These are phyloP conservation scores for Agapornis roseicollis DNA, from an alignment of 2,113 vertebrate genomes.

Conservation along the genomic window DNA sequence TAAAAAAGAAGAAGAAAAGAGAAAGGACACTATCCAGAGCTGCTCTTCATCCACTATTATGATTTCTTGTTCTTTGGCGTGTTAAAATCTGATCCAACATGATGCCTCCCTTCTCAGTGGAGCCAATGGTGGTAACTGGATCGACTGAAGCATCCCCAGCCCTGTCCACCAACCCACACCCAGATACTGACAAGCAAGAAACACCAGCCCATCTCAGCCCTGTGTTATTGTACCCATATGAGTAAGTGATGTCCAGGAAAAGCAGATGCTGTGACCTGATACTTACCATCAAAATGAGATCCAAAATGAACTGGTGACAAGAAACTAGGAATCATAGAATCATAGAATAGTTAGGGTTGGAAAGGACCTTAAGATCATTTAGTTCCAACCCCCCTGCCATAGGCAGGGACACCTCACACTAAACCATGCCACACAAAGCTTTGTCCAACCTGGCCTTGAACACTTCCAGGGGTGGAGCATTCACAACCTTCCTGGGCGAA, in stretches of 20 bases:
- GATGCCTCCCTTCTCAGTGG: background rate
- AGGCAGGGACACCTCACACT: too few relatives aligned
- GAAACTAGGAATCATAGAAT: background rate
- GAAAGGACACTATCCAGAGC: background rate
- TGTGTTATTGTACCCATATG: background rate
- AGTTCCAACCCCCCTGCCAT: too few relatives aligned
- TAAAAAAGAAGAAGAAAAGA: background rate
- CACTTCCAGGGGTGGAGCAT: too few relatives aligned
- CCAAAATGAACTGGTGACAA: background rate
- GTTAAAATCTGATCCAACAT: background rate
- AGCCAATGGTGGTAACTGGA: background rate
- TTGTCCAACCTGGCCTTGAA: too few relatives aligned
- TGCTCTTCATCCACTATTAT: background rate
- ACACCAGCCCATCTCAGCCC: background rate
- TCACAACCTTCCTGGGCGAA: too few relatives aligned
- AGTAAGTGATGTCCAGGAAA: background rate
- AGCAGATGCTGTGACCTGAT: background rate
- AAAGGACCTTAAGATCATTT: too few relatives aligned
- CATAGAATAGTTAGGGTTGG: too few relatives aligned
- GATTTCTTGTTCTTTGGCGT: background rate
- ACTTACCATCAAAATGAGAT: background rate
- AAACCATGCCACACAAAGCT: too few relatives aligned
- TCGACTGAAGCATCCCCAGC: background rate
- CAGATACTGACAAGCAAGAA: background rate
- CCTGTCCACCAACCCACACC: background rate